Evolutionary conservation across 2,797 vertebrate species (phyloP), one percentile per base, ranked within the genome.

Genomic region (Coranthus polyacanthus): DNA sequence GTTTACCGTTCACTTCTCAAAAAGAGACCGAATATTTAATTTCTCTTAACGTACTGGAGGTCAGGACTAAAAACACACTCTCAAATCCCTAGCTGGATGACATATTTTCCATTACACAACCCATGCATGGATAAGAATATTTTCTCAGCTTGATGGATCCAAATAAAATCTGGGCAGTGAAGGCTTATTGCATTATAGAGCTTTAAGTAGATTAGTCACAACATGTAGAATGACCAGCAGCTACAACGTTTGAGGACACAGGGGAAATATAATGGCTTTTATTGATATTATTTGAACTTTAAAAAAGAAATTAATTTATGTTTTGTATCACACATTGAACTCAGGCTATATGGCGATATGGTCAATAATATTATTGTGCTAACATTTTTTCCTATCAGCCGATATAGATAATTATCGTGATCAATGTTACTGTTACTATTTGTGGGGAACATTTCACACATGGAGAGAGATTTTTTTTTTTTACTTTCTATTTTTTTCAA

Each of bases 201-300:
- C 32, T 68, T 38, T 22, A 64, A 71, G 43, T 18, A 65, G 72
- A 68, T 75, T 55, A 77, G 57, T 63, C 66, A 54, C 61, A 70
- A 66, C 64, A 54, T 13, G 18, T 59, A 15, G 63, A 58, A 39
- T 10, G n/a, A n/a, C 17, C 22, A 50, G 53, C 38, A 50, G 51
- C n/a, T 37, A 18, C 29, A 41, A 34, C n/a, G 32, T 50, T 43
- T 2, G 42, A 6, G 3, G 24, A 47, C 13, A 20, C 10, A 13
- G 26, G 3, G 7, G 21, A 18, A 13, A 26, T 26, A 26, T 3
- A 26, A 26, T 26, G 24, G 6, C 24, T 3, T 26, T 26, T 26
- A 26, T 26, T 26, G 24, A 26, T 3, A 3, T 26, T 26, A 26
- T 26, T 26, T n/a, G n/a, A n/a, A n/a, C n/a, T n/a, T n/a, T n/a